Evolutionary conservation across 2,797 vertebrate genomes (phyloP).

Genomic region (Brachymystax lenok): DNA sequence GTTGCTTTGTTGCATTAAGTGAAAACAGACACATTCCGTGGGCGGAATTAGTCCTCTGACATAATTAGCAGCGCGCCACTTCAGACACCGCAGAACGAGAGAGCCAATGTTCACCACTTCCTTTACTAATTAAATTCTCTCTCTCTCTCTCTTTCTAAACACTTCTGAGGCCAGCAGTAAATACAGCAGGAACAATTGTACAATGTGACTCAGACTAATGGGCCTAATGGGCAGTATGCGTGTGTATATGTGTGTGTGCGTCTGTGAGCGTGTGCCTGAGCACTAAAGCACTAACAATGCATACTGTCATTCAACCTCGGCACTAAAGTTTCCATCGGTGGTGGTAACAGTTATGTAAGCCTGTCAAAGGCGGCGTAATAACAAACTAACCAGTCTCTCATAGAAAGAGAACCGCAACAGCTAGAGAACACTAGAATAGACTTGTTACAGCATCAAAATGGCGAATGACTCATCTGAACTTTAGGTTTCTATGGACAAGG

Average conservation of each 20-base stretch:
- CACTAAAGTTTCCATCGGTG: neutral
- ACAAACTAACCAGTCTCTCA: neutral
- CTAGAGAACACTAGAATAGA: neutral
- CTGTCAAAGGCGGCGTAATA: neutral
- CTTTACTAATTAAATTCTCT: constrained; percentile 49
- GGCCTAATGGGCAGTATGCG: neutral
- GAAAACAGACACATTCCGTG: constrained; percentile 14
- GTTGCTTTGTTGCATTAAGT: constrained; percentile 3
- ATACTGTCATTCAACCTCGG: neutral
- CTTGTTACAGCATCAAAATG: neutral
- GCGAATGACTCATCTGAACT: neutral
- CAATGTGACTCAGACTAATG: neutral
- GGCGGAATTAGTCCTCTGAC: constrained; percentile 25
- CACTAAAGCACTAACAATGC: neutral
- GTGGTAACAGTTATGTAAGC: neutral
- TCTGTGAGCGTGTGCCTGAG: neutral
- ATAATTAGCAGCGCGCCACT: constrained; percentile 38
- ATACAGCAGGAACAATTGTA: neutral
- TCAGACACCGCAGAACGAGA: constrained; percentile 40
- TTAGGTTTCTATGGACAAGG: neutral
- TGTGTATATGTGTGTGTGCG: constrained; percentile 1
- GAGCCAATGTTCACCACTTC: constrained; percentile 34
- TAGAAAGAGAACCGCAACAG: neutral
- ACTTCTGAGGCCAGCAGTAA: neutral
- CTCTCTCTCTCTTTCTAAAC: constrained; percentile 4